Base-by-base conservation (phyloP, 2,888 invertebrate species). In the Antheraea assamensis region DNA sequence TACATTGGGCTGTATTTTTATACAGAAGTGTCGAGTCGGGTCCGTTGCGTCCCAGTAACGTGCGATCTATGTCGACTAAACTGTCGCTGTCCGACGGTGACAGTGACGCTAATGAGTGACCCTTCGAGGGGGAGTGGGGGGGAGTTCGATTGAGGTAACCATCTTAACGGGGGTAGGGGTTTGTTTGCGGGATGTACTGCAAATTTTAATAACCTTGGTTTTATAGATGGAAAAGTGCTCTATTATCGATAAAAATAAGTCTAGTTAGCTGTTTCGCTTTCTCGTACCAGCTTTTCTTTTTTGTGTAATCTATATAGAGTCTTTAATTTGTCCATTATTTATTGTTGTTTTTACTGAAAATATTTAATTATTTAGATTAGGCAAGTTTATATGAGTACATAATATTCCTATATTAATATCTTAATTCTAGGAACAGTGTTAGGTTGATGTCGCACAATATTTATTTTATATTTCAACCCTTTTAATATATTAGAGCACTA, bases 71-170 rank as follows among this genome's bases (percentile, higher is more conserved):
- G 55, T 73, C 58, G 55, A 66, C 1, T 71, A 73, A 64, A 55
- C 71, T 71, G 77, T 81, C 81, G 71, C 74, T 74, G 64, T 74
- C 81, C 7, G 81, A 79, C 71, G 80, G 76, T 75, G 77, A 75
- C 71, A 74, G 75, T 75, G 78, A 78, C 61, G 77, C 78, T 64
- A 75, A 74, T 70, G 74, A 74, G 61, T 74, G 73, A 72, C 71
- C 19, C 35, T n/a, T 10, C 35, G 55, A 17, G 61, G 61, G 74
- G 73, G 66, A 30, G 66, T 19, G 27, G 35, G 27, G 61, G 61
- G 61, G 30, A 30, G 27, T 27, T 13, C 61, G 61, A 30, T 17
- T 31, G 42, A 75, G 75, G 75, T 75, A 75, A 74, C 52, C 19
- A 58, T 15, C 24, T 35, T 58, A 58, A 19, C 0, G 30, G 31